Evolutionary conservation across 2,797 vertebrate species (phyloP).

Genomic region (Gephyroberyx darwinii): DNA sequence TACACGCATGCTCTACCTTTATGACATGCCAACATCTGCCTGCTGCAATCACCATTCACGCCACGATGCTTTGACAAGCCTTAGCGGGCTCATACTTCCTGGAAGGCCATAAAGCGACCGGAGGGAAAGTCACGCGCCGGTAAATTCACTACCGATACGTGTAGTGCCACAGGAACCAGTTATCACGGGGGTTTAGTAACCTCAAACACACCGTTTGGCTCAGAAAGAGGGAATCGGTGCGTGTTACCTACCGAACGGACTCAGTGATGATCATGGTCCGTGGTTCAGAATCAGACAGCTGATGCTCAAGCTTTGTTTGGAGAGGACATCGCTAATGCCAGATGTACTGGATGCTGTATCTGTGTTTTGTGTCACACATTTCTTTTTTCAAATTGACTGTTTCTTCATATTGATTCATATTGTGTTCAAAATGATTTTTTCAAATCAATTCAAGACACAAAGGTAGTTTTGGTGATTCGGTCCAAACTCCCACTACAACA

Average conservation of each 20-base stretch:
- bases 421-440: too few relatives aligned
- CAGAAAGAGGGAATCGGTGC: background rate
- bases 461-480: background rate
- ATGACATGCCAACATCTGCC: conserved; percentile 38
- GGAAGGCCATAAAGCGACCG: conserved; percentile 15
- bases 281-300: too few relatives aligned
- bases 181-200: background rate
- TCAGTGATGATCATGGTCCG: too few relatives aligned
- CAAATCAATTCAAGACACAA: background rate
- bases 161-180: background rate
- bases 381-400: too few relatives aligned
- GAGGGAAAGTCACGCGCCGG: conserved; percentile 1
- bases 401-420: too few relatives aligned
- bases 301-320: too few relatives aligned
- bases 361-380: too few relatives aligned
- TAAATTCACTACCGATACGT: background rate
- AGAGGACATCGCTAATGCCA: too few relatives aligned
- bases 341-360: too few relatives aligned
- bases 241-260: background rate
- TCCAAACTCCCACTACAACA: conserved; percentile 3
- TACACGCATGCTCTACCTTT: background rate
- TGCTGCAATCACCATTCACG: conserved; percentile 30
- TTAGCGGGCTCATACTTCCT: conserved; percentile 15
- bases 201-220: background rate
- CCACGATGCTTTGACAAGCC: conserved; percentile 29